phyloP scores from a whole-genome alignment of 2,113 vertebrate genomes.

The Toxotes chatareus region DNA sequence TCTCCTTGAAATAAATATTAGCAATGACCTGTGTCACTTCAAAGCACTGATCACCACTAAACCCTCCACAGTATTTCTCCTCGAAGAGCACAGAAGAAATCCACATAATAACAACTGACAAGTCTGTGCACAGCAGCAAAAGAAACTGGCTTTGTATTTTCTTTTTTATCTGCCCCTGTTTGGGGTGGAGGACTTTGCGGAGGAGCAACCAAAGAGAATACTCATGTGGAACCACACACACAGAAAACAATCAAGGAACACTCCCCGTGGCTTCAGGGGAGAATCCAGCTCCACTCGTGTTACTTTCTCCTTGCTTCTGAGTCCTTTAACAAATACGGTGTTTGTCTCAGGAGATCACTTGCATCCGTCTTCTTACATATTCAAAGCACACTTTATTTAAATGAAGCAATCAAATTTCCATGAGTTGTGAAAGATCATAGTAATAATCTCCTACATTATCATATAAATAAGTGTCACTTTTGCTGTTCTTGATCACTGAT shows the following conservation, averaged over 20 bases:
- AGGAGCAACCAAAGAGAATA: slow-evolving; percentile 65
- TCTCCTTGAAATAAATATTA: slow-evolving; percentile 49
- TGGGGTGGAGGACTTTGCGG: slow-evolving; percentile 57
- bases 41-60: slow-evolving; percentile 55
- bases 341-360: slow-evolving; percentile 50
- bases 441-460: slow-evolving; percentile 59
- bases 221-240: slow-evolving; percentile 50
- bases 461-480: slow-evolving; percentile 59
- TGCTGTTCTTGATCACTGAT: background rate
- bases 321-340: slow-evolving; percentile 36
- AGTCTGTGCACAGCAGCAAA: slow-evolving; percentile 25
- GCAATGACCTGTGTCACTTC: slow-evolving; percentile 43
- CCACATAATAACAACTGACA: slow-evolving; percentile 70
- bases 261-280: slow-evolving; percentile 27
- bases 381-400: slow-evolving; percentile 54
- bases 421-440: slow-evolving; percentile 38
- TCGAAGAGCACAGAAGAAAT: slow-evolving; percentile 46
- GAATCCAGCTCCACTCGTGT: slow-evolving; percentile 12
- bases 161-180: slow-evolving; percentile 62
- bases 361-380: slow-evolving; percentile 44
- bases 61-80: slow-evolving; percentile 56
- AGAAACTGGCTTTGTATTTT: slow-evolving; percentile 58
- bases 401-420: slow-evolving; percentile 67
- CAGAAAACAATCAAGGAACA: slow-evolving; percentile 52
- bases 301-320: slow-evolving; percentile 27